Base-by-base conservation (phyloP, 2,797 vertebrate genomes). In the Trichosurus vulpecula region DNA sequence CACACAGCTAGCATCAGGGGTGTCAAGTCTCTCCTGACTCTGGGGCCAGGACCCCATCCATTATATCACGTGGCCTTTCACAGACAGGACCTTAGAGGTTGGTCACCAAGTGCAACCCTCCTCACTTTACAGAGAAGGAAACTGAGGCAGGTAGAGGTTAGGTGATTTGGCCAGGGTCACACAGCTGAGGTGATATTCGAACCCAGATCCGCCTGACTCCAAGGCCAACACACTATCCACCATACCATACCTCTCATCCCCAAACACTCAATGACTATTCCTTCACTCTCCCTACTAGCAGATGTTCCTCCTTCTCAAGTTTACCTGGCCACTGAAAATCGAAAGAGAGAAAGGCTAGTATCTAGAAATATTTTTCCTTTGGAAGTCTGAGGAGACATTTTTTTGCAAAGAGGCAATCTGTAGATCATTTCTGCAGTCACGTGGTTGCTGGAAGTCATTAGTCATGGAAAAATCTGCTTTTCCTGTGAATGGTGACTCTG, bases 401-500 rank as follows among this genome's bases (percentile, higher is more conserved):
- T 90, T 90, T 47, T 53, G 52, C 90, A 90, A 90, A 31, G 52
- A 16, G 12, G 52, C 90, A 53, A 52, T 90, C 29, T 90, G 5
- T 25, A 16, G 2, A 90, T 53, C 35, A 16, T 52, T 31, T 52
- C 19, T 14, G 29, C 30, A 90, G 30, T 31, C 19, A 31, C 47
- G 90, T 16, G 90, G 19, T 54, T 27, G 35, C 53, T 53, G 47
- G 25, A 52, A 54, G 52, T 9, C 35, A 90, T 90, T 90, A 52
- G 31, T 90, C 90, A 90, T 53, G 53, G 91, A 97, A 94, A 93
- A 95, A 2, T 95, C 95, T 56, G 66, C 92, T 8, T 95, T 94
- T 94, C 93, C 95, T 95, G 93, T 92, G 93, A 52, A 57, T 96
- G 81, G 96, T 91, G 96, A 92, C 95, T 97, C 96, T 98, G 66